Conservation (phyloP, 2,888 invertebrate species). For the Agrotis exclamationis region DNA sequence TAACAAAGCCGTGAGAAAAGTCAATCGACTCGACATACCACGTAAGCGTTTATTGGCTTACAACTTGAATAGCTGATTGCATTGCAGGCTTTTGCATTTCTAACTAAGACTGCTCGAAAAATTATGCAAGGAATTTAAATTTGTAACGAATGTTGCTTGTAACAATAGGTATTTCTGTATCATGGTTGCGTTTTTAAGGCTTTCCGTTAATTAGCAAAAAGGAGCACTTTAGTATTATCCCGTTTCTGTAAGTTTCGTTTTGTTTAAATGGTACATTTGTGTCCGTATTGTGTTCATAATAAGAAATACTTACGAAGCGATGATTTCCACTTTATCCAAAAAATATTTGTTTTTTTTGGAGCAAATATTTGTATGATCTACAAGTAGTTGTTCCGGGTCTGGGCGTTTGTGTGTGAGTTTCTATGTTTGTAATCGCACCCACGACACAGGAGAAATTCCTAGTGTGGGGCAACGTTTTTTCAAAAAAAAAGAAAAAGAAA, state of each 20-base stretch:
- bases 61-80: constrained; percentile 45
- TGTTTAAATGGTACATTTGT: background rate
- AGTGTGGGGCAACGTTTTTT: too few species aligned
- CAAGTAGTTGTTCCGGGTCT: too few species aligned
- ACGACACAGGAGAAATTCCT: too few species aligned
- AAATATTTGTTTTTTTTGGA: too few species aligned
- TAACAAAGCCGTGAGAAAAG: constrained; percentile 56
- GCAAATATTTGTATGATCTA: too few species aligned
- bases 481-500: too few species aligned
- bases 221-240: background rate
- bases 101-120: constrained; percentile 10
- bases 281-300: background rate
- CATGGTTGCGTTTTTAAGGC: background rate
- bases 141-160: background rate
- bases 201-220: background rate
- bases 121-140: constrained; percentile 33
- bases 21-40: constrained; percentile 27
- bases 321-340: too few species aligned
- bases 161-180: background rate
- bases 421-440: too few species aligned
- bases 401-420: too few species aligned
- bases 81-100: constrained; percentile 35
- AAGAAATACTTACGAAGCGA: background rate
- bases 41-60: constrained; percentile 38
- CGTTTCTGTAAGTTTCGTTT: background rate